These are phyloP conservation scores for Streptopelia turtur DNA, from an alignment of 2,797 vertebrate species.

Conservation along the genomic window DNA sequence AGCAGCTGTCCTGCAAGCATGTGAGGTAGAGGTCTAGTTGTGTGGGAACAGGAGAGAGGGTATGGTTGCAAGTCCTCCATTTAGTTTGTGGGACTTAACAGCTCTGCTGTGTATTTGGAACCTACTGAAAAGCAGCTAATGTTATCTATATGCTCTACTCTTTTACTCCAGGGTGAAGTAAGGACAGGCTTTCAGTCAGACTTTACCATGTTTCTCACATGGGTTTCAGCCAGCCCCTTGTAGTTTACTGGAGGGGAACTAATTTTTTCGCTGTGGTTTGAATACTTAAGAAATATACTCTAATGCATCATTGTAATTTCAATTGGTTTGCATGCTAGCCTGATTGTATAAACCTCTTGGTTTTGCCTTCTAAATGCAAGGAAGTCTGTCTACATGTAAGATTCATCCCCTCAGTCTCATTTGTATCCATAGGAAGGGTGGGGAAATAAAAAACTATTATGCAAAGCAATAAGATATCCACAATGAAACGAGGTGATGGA, in stretches of 20 bases:
- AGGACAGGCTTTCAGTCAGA: slow-evolving; percentile 58
- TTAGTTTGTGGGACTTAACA: not conserved
- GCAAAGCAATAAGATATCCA: not conserved
- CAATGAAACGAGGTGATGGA: not conserved
- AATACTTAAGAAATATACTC: slow-evolving; percentile 38
- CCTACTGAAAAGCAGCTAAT: not conserved
- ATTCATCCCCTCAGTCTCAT: not conserved
- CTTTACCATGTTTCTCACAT: not conserved
- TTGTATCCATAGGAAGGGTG: not conserved
- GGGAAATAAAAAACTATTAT: not conserved
- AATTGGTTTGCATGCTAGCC: not conserved
- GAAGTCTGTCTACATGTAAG: not conserved
- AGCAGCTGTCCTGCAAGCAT: not conserved
- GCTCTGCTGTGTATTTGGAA: not conserved
- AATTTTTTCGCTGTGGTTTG: slow-evolving; percentile 11
- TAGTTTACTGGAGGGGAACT: not conserved
- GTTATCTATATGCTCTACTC: not conserved
- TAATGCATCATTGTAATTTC: slow-evolving; percentile 33
- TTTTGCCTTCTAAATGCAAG: slow-evolving; percentile 30
- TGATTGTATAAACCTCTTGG: slow-evolving; percentile 25
- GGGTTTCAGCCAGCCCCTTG: slow-evolving; percentile 29
- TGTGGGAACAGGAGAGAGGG: not conserved
- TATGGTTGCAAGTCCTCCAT: not conserved
- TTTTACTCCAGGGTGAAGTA: slow-evolving; percentile 16
- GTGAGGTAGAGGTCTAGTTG: not conserved